Evolutionary conservation across 92 coral and sea anemone species (phyloP).

Genomic region (Phenganax stokvisi): DNA sequence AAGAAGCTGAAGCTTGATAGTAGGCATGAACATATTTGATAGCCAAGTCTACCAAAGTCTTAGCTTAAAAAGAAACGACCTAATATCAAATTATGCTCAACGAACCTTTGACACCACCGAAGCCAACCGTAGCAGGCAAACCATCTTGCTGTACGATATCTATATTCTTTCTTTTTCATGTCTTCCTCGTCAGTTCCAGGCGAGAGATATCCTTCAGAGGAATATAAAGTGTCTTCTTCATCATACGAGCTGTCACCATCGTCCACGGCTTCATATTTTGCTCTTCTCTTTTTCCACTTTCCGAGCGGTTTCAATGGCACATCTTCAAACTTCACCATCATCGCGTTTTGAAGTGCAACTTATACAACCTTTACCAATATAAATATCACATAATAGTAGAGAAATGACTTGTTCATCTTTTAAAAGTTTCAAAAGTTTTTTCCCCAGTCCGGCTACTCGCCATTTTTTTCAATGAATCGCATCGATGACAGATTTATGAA

Average conservation of each 20-base stretch:
- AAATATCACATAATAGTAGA: background rate
- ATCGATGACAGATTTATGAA: too few relatives aligned
- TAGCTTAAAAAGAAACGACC: background rate
- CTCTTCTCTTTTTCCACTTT: constrained; percentile 19
- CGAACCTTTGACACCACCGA: constrained; percentile 32
- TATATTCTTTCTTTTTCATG: background rate
- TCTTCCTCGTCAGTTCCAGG: constrained; percentile 29
- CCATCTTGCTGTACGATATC: constrained; percentile 30
- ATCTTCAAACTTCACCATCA: constrained; percentile 38
- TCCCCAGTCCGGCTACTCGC: too few relatives aligned
- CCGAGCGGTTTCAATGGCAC: constrained; percentile 33
- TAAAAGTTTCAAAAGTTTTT: background rate
- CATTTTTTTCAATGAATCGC: too few relatives aligned
- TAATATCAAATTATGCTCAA: background rate
- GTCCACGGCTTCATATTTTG: constrained; percentile 21
- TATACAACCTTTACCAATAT: background rate
- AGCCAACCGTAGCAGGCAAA: constrained; percentile 36
- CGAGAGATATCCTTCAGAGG: constrained; percentile 29
- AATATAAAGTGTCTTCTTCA: constrained; percentile 7
- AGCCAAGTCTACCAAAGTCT: background rate
- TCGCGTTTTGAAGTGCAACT: constrained; percentile 6
- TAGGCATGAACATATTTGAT: background rate
- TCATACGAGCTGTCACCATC: constrained; percentile 4
- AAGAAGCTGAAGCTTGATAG: background rate
- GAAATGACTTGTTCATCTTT: background rate